phyloP scores from a whole-genome alignment of 2,113 vertebrate species.

The Entosphenus tridentatus region DNA sequence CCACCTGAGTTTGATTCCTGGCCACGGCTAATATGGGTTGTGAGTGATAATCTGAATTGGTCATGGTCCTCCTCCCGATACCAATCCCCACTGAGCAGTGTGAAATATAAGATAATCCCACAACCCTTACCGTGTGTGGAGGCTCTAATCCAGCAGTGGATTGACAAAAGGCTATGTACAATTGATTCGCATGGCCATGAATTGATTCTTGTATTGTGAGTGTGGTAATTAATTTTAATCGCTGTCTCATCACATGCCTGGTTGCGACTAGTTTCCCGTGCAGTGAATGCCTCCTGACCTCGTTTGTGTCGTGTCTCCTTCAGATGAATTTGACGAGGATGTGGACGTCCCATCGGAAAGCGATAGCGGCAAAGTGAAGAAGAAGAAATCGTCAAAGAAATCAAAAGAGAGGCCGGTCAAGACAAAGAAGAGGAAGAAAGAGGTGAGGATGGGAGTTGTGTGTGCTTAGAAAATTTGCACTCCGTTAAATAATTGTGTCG shows the following conservation, averaged over 20 bases:
- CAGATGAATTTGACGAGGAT: background rate
- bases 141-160: background rate
- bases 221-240: background rate
- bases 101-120: no score
- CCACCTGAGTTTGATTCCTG: no score
- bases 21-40: no score
- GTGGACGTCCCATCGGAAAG: background rate
- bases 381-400: conserved; percentile 6
- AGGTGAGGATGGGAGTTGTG: background rate
- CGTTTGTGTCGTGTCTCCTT: background rate
- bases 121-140: background rate
- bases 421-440: conserved; percentile 1
- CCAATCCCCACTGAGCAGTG: no score
- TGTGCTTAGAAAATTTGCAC: background rate
- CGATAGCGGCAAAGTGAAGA: conserved; percentile 1
- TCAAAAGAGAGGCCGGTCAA: background rate
- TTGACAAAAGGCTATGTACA: background rate
- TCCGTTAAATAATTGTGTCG: background rate
- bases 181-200: background rate
- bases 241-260: background rate
- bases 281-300: background rate
- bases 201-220: background rate
- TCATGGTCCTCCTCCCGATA: no score
- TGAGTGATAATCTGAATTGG: no score
- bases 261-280: background rate